Conservation (phyloP, 2,888 invertebrate species). For the Malthinus seriepunctatus region DNA sequence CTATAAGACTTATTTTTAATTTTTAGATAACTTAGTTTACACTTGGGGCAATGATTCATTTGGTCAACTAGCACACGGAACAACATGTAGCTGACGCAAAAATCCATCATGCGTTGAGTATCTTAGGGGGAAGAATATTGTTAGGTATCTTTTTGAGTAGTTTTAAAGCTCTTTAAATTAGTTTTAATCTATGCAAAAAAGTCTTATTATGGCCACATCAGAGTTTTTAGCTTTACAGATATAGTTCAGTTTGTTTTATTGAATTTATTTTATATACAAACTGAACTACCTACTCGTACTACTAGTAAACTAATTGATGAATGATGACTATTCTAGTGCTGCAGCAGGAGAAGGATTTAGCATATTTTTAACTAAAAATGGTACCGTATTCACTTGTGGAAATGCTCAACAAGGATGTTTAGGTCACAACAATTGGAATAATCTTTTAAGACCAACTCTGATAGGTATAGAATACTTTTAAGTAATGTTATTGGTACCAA, state of each 20-base stretch:
- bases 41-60: constrained; percentile 70
- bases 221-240: neutral
- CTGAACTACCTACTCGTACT: too few relatives aligned
- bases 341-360: constrained; percentile 69
- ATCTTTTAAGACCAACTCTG: constrained; percentile 61
- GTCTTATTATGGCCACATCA: too few relatives aligned
- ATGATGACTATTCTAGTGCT: too few relatives aligned
- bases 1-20: neutral
- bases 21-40: constrained; percentile 63
- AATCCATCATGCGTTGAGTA: constrained; percentile 64
- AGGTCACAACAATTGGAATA: constrained; percentile 66
- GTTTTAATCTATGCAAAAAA: too few relatives aligned
- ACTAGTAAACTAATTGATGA: too few relatives aligned
- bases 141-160: constrained; percentile 53
- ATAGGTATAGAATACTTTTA: too few relatives aligned
- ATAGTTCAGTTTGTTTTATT: too few relatives aligned
- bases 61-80: constrained; percentile 67
- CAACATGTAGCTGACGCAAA: constrained; percentile 56
- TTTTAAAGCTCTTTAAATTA: too few relatives aligned
- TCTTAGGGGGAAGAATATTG: constrained; percentile 64
- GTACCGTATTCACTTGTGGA: constrained; percentile 71
- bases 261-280: too few relatives aligned
- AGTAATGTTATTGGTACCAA: too few relatives aligned
- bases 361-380: constrained; percentile 68
- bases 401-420: constrained; percentile 64